A percentile compares a stretch with the other conserved stretches of the same genome.
These are phyloP conservation scores for Candidula unifasciata DNA, from an alignment of 2,888 invertebrate genomes.

Conservation along the genomic window DNA sequence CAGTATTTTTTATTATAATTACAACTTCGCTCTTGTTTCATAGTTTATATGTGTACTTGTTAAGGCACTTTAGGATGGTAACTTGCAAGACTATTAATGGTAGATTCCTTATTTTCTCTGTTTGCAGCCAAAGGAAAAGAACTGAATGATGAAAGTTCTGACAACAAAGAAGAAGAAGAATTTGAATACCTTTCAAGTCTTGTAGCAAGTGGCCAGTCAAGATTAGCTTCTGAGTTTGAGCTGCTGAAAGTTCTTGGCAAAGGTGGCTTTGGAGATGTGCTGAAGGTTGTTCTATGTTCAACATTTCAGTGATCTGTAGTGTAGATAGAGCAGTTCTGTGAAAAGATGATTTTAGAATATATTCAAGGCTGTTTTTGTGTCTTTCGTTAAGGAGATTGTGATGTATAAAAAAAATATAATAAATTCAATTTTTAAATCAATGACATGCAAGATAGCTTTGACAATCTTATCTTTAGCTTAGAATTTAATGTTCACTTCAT, in stretches of 20 bases:
- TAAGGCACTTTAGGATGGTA: no score
- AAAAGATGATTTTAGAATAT: background rate
- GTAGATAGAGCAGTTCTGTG: background rate
- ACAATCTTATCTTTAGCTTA: no score
- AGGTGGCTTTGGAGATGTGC: conserved; percentile 97
- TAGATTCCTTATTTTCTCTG: background rate
- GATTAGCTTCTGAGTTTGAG: conserved; percentile 82
- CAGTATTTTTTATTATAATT: no score
- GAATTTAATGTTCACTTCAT: no score
- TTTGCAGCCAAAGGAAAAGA: conserved; percentile 21
- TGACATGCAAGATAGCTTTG: no score
- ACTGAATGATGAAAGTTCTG: conserved; percentile 45
- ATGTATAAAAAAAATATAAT: no score
- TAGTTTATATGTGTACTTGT: no score
- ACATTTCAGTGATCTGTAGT: background rate
- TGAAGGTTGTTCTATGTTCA: conserved; percentile 84
- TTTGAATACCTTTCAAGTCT: conserved; percentile 63
- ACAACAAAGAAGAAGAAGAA: conserved; percentile 61
- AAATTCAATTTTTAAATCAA: no score
- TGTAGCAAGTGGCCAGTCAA: conserved; percentile 78
- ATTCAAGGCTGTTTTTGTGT: no score
- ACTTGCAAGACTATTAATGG: no score
- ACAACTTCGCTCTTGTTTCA: no score
- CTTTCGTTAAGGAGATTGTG: no score
- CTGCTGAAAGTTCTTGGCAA: conserved; percentile 89